Conservation (phyloP, 2,888 invertebrate species). For the Sphaerophoria taeniata region DNA sequence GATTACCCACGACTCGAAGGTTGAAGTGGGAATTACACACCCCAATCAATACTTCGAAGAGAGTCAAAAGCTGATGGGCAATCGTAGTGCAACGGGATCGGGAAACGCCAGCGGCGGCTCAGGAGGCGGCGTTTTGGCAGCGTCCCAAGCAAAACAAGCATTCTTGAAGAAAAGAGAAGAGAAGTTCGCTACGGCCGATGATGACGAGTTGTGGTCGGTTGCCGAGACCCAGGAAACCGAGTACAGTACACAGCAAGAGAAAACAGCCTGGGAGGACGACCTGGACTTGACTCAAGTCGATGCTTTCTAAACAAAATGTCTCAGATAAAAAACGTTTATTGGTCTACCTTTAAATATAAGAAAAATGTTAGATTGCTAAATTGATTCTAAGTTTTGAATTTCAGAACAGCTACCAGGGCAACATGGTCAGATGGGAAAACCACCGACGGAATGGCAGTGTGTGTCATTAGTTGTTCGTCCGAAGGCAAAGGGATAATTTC, state of each 20-base stretch:
- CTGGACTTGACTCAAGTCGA: conserved; percentile 80
- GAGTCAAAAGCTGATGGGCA: conserved; percentile 86
- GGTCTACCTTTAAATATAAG: conserved; percentile 39
- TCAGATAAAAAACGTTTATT: conserved; percentile 14
- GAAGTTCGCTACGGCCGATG: conserved; percentile 79
- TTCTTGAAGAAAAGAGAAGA: conserved; percentile 75
- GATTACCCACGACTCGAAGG: conserved; percentile 86
- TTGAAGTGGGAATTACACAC: conserved; percentile 90
- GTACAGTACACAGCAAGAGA: conserved; percentile 77
- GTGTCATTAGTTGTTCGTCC: conserved; percentile 88
- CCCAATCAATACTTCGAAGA: conserved; percentile 97
- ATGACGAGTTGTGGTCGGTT: conserved; percentile 82
- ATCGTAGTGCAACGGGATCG: conserved; percentile 74
- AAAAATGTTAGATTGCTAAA: not conserved
- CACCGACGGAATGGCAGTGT: conserved; percentile 93
- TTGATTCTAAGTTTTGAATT: conserved; percentile 76
- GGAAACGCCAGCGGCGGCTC: conserved; percentile 56
- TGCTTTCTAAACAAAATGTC: conserved; percentile 57
- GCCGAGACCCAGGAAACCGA: conserved; percentile 80
- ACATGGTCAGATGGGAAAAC: conserved; percentile 97
- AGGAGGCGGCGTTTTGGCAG: no score
- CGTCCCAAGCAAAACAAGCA: conserved; percentile 55
- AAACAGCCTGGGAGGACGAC: conserved; percentile 80
- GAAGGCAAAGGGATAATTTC: conserved; percentile 92
- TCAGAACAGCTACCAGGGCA: conserved; percentile 92